Conservation (phyloP, 2,797 vertebrate genomes). For the Siniperca obscura region DNA sequence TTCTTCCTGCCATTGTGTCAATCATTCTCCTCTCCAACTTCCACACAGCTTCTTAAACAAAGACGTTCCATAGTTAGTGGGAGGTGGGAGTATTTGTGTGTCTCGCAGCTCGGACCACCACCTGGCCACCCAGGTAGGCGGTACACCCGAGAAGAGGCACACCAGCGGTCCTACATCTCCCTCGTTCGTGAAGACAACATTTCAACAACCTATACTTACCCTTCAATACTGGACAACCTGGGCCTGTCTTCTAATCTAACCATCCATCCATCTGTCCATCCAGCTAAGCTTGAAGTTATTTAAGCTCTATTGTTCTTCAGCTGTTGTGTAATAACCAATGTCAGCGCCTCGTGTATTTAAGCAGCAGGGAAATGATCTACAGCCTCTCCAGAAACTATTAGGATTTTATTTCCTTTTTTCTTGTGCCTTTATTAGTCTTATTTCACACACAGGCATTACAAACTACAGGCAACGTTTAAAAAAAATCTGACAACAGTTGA, state of each 20-base stretch:
- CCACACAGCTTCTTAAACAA: constrained; percentile 40
- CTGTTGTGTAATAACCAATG: constrained; percentile 27
- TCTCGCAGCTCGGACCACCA: constrained; percentile 17
- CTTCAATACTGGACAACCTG: constrained; percentile 32
- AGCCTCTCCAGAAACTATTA: constrained; percentile 44
- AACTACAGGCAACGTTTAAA: constrained; percentile 16
- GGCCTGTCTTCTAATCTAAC: constrained; percentile 3
- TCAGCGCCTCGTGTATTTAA: constrained; percentile 17
- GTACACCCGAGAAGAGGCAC: background rate
- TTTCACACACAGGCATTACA: constrained; percentile 42
- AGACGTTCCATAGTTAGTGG: constrained; percentile 27
- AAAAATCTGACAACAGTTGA: constrained; percentile 24
- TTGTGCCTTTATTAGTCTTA: constrained; percentile 40
- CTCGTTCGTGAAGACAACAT: constrained; percentile 4
- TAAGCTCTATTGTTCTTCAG: constrained; percentile 16
- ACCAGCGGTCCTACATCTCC: background rate
- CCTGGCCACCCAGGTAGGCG: constrained; percentile 68
- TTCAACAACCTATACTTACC: constrained; percentile 37
- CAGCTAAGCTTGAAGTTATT: constrained; percentile 2
- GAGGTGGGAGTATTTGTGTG: constrained; percentile 23
- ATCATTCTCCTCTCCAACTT: constrained; percentile 39
- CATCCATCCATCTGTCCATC: background rate
- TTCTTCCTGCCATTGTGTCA: constrained; percentile 50
- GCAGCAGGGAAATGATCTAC: constrained; percentile 29
- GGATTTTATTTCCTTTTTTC: constrained; percentile 55